These are phyloP conservation scores for Thalassoma bifasciatum DNA, from an alignment of 2,113 vertebrate species.

Conservation along the genomic window DNA sequence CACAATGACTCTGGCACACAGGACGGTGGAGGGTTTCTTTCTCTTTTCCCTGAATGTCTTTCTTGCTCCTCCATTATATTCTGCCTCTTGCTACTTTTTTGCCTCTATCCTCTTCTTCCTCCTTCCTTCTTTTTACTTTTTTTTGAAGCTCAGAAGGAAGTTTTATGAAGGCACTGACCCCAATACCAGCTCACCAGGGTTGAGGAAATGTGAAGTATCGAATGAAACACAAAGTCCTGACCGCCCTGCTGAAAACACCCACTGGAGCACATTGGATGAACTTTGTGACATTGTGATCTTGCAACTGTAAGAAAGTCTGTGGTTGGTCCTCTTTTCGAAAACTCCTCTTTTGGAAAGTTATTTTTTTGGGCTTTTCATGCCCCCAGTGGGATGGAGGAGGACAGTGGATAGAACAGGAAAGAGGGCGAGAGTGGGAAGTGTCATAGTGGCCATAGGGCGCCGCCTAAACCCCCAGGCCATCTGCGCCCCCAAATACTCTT, in stretches of 20 bases:
- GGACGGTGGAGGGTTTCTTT: slow-evolving; percentile 34
- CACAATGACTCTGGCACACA: slow-evolving; percentile 71
- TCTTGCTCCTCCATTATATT: slow-evolving; percentile 57
- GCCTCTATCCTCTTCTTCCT: not conserved
- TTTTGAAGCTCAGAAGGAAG: slow-evolving; percentile 48
- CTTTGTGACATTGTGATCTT: slow-evolving; percentile 2
- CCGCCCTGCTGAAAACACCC: slow-evolving; percentile 39
- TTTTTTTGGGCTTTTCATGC: too few relatives aligned
- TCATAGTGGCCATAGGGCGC: too few relatives aligned
- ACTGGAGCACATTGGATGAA: slow-evolving; percentile 28
- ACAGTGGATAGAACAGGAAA: too few relatives aligned
- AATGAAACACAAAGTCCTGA: slow-evolving; percentile 55
- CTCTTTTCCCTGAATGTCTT: slow-evolving; percentile 49
- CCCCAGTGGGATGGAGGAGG: too few relatives aligned
- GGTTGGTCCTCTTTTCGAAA: not conserved
- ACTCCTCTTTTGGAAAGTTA: too few relatives aligned
- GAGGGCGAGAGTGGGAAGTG: too few relatives aligned
- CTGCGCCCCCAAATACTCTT: too few relatives aligned
- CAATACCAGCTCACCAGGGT: slow-evolving; percentile 55
- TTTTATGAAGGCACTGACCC: slow-evolving; percentile 71
- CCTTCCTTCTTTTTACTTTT: not conserved
- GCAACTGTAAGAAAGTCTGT: slow-evolving; percentile 23
- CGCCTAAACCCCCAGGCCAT: too few relatives aligned
- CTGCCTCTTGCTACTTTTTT: slow-evolving; percentile 18
- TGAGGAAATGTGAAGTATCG: slow-evolving; percentile 50